A percentile compares a stretch with the other conserved stretches of the same genome.
These are phyloP conservation scores for Ophiothrix spiculata DNA, from an alignment of 35 echinoderm and acorn worm species.

Conservation along the genomic window DNA sequence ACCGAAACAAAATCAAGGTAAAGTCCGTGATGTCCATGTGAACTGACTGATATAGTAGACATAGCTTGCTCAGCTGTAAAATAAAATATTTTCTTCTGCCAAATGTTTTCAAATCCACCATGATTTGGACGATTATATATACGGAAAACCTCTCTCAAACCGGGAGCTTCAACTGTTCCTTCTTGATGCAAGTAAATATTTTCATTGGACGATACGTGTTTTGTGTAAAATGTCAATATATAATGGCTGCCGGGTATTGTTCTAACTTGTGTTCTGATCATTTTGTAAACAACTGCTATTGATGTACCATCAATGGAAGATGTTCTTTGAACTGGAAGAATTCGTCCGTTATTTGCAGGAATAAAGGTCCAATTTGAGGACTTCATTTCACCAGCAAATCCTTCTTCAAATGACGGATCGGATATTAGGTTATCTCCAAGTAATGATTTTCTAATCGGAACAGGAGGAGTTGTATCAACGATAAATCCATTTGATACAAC, in stretches of 20 bases:
- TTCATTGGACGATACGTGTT: not conserved
- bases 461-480: slow-evolving; percentile 11
- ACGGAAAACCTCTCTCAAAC: slow-evolving; percentile 17
- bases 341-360: not conserved
- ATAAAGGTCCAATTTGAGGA: too few species aligned
- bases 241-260: slow-evolving; percentile 2
- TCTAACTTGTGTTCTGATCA: not conserved
- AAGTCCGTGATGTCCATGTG: not conserved
- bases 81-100: not conserved
- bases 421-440: slow-evolving; percentile 11
- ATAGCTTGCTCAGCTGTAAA: slow-evolving; percentile 3
- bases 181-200: slow-evolving; percentile 20
- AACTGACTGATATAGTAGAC: not conserved
- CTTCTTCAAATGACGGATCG: slow-evolving; percentile 30
- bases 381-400: not conserved
- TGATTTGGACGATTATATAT: not conserved
- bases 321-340: not conserved
- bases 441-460: not conserved
- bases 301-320: not conserved
- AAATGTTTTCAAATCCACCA: not conserved
- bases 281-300: not conserved
- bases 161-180: slow-evolving; percentile 7
- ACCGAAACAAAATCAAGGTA: not conserved
- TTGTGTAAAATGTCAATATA: not conserved
- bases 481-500: slow-evolving; percentile 25